Base-by-base conservation (phyloP, 1,140 invertebrate genomes). In the Arion vulgaris region DNA sequence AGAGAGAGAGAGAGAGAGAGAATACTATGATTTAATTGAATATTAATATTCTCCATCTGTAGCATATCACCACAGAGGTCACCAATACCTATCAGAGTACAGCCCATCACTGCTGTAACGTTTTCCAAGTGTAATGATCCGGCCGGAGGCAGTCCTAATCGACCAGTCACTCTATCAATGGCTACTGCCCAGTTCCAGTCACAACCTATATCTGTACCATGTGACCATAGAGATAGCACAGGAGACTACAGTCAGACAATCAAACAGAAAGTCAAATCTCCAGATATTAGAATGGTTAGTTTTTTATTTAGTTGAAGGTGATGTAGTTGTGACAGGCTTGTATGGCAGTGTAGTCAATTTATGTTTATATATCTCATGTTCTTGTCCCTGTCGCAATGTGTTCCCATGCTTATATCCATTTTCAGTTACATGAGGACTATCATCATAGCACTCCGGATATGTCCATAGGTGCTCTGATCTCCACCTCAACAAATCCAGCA, bases 151-250 rank as follows among this genome's bases (percentile, higher is more conserved):
- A 89, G 87, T 83, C 85, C 85, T 19, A 89, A 83, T 73, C 82
- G 90, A 74, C 89, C 91, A 5, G 87, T 89, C 26, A 86, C 87
- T 13, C 83, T 91, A 38, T 87, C 86, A 69, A 87, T 87, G 82
- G 83, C 82, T 28, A 81, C 86, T 19, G 41, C 73, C 45, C 76
- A 76, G 15, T 77, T 83, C 34, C 81, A 85, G 17, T 83, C 89
- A 28, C 83, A 96, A 89, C 95, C 95, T 1, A 95, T 96, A 80
- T 96, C 96, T 15, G 96, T 97, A 34, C 96, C 96, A 11, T 80
- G 34, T 45, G 78, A 80, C 9, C 36, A 49, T 17, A 80, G 71
- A 41, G 23, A 66, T 49, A 45, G n/a, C 41, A 79, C 19, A 32
- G 78, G 66, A n/a, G 78, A 69, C 9, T 17, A 9, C 53, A 49